These are phyloP conservation scores for Cassiopea xamachana DNA, from an alignment of 30 jellyfish, hydroid and myxozoan genomes.

Conservation along the genomic window DNA sequence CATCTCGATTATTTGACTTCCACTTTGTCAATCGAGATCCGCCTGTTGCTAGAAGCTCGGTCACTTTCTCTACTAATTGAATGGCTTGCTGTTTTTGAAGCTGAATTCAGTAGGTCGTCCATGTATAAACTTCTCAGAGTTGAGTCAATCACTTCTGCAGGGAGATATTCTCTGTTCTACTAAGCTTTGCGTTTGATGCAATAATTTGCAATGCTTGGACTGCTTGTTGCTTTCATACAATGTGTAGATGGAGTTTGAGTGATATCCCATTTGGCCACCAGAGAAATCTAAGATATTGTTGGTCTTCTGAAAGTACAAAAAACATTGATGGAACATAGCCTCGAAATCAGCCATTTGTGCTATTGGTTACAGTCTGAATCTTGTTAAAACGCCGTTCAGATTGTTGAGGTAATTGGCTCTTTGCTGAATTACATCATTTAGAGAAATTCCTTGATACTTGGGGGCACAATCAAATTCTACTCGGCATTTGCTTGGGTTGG, in stretches of 20 bases:
- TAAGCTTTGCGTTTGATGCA: neutral
- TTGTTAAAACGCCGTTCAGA: neutral
- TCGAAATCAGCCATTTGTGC: neutral
- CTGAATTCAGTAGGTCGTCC: neutral
- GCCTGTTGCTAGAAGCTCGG: neutral
- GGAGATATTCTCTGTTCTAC: neutral
- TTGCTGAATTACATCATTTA: neutral
- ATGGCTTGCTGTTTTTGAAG: neutral
- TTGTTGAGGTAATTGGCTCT: neutral
- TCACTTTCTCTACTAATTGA: neutral
- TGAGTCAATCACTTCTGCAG: neutral
- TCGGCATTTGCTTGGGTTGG: neutral
- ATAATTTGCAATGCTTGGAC: neutral
- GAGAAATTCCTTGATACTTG: neutral
- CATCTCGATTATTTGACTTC: neutral
- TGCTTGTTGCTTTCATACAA: neutral
- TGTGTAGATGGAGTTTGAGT: neutral
- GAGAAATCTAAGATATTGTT: neutral
- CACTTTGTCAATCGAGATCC: neutral
- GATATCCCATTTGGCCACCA: neutral
- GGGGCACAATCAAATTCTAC: neutral
- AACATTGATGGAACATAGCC: neutral
- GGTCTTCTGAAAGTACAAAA: too few relatives aligned
- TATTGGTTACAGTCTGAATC: neutral
- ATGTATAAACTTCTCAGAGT: neutral